Evolutionary conservation across 2,797 vertebrate species (phyloP).

Genomic region (Mormyrus proboscirostris): DNA sequence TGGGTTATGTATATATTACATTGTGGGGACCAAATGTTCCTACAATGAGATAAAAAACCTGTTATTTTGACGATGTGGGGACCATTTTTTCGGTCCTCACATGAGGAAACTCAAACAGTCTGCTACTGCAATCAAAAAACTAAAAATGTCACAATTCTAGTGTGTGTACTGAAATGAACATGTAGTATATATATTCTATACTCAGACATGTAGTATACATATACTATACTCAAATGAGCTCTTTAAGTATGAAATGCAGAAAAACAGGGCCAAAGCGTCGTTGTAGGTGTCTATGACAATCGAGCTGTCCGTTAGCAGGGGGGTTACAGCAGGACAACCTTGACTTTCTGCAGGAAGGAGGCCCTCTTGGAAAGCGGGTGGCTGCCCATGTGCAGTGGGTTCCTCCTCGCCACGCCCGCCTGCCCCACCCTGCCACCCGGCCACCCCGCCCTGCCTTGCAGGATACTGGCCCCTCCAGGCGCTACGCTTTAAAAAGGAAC

Average conservation of each 20-base stretch:
- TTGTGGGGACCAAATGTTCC: background rate
- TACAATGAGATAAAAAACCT: too few species aligned
- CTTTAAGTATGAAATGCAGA: background rate
- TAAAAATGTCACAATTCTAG: background rate
- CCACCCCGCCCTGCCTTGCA: background rate
- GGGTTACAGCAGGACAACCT: background rate
- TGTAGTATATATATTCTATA: background rate
- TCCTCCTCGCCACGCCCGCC: background rate
- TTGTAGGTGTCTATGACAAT: background rate
- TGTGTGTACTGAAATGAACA: background rate
- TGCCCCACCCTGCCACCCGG: background rate
- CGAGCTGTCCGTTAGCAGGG: background rate
- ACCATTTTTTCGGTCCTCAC: too few species aligned
- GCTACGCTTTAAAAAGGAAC: background rate
- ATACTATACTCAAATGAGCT: background rate
- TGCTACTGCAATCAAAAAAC: background rate
- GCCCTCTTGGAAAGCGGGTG: background rate
- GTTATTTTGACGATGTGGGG: background rate
- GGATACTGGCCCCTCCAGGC: background rate
- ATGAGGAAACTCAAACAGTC: background rate
- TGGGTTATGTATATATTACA: background rate
- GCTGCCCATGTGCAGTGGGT: background rate
- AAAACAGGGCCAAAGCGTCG: background rate
- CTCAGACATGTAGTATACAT: background rate
- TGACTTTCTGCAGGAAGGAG: background rate